Base-by-base conservation (phyloP, 2,888 invertebrate species). In the Augiades crinisus region DNA sequence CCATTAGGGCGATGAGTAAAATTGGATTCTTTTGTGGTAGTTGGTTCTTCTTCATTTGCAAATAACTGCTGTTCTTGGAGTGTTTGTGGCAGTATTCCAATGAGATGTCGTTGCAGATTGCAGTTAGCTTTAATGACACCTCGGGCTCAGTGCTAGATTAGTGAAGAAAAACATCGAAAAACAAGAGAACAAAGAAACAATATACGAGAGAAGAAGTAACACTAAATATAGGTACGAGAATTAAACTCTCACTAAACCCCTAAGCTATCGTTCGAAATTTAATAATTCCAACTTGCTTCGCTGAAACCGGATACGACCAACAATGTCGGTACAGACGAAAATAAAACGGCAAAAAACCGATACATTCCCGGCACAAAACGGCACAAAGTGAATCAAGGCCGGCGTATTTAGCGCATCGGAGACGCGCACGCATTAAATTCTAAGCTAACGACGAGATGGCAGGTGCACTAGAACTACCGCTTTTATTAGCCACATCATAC, bases 361-460 rank as follows among this genome's bases (percentile, higher is more conserved):
- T 34, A 19, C 37, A 47, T 41, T 45, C 24, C 24, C 24, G 40
- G 22, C 22, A 31, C n/a, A 41, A 40, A 22, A 38, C 38, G 10
- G 38, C 17, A 33, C 33, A 34, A 62, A 64, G 60, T 55, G 56
- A 62, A 70, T 68, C 68, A 63, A 65, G 62, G 63, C 57, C 64
- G 64, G 65, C 60, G 59, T 65, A 68, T 74, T 60, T 54, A 61
- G 67, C 65, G 55, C 65, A 62, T 58, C 58, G 59, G 64, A 69
- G 49, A 45, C 59, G 41, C 64, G 67, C 59, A 70, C 72, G 74
- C 67, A 14, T 38, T 47, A 38, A 47, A 72, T 56, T 55, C 46
- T 58, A 17, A 49, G 53, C 60, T 37, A 30, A 43, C 50, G 46
- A 40, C 31, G 21, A 40, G 38, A 40, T 38, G 38, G 37, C 31